These are phyloP conservation scores for Paramormyrops kingsleyae DNA, from an alignment of 2,113 vertebrate genomes.

Conservation along the genomic window DNA sequence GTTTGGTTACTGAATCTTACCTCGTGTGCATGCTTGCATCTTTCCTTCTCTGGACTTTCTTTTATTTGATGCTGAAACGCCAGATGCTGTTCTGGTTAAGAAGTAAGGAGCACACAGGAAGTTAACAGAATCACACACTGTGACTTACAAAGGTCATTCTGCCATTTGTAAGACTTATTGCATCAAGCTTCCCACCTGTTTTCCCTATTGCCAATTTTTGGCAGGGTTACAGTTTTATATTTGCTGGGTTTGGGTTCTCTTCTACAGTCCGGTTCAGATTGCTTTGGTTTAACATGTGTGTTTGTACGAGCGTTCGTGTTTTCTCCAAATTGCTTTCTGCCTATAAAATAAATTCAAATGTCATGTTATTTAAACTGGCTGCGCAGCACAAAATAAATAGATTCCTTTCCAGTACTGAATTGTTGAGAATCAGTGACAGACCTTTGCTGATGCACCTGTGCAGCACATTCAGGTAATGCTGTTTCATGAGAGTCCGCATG, in stretches of 20 bases:
- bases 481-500: slow-evolving; percentile 57
- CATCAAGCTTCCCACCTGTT: slow-evolving; percentile 18
- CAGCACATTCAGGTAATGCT: slow-evolving; percentile 50
- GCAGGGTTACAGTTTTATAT: slow-evolving; percentile 14
- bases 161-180: background rate
- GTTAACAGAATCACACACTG: background rate
- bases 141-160: background rate
- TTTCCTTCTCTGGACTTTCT: slow-evolving; percentile 5
- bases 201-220: slow-evolving; percentile 8
- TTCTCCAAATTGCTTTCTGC: background rate
- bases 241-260: background rate
- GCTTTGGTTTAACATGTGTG: background rate
- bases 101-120: background rate
- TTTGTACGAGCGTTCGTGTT: background rate
- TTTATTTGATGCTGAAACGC: slow-evolving; percentile 5
- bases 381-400: background rate
- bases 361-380: background rate
- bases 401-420: background rate
- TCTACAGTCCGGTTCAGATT: background rate
- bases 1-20: background rate
- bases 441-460: slow-evolving; percentile 39
- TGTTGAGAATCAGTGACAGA: slow-evolving; percentile 10
- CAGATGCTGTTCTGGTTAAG: background rate
- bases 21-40: background rate
- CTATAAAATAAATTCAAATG: slow-evolving; percentile 1